These are phyloP conservation scores for Choloepus hoffmanni DNA, from an alignment of 2,113 vertebrate species.

Conservation along the genomic window DNA sequence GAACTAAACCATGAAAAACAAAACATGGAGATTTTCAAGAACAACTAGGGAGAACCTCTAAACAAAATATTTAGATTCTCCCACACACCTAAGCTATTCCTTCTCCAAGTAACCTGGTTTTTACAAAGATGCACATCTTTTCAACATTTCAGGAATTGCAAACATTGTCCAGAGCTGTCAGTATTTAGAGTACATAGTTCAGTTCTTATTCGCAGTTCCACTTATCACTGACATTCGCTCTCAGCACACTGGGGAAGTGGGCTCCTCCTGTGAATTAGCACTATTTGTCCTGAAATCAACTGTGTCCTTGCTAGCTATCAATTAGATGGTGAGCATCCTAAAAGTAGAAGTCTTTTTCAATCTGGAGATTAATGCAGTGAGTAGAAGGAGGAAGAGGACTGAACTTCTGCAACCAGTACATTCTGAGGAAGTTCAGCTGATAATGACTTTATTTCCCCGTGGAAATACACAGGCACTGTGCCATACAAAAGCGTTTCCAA, in stretches of 20 bases:
- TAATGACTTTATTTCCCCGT: fast-evolving
- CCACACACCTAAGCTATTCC: neutral
- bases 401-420: neutral
- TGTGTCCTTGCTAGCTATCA: neutral
- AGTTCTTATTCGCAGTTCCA: neutral
- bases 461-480: fast-evolving
- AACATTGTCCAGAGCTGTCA: neutral
- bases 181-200: neutral
- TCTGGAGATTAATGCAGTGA: neutral
- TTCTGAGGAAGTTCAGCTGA: neutral
- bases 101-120: neutral
- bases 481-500: too few relatives aligned
- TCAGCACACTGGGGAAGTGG: too few relatives aligned
- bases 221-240: neutral
- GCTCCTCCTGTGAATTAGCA: neutral
- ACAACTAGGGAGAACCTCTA: neutral
- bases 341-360: neutral
- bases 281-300: neutral
- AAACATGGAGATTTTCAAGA: neutral
- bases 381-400: neutral
- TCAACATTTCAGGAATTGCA: neutral
- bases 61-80: neutral
- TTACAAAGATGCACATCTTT: neutral
- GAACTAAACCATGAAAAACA: neutral
- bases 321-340: neutral